A percentile compares a stretch with the other conserved stretches of the same genome.
These are phyloP conservation scores for Trachelus stipa DNA, from an alignment of 2,888 invertebrate species.

Conservation along the genomic window DNA sequence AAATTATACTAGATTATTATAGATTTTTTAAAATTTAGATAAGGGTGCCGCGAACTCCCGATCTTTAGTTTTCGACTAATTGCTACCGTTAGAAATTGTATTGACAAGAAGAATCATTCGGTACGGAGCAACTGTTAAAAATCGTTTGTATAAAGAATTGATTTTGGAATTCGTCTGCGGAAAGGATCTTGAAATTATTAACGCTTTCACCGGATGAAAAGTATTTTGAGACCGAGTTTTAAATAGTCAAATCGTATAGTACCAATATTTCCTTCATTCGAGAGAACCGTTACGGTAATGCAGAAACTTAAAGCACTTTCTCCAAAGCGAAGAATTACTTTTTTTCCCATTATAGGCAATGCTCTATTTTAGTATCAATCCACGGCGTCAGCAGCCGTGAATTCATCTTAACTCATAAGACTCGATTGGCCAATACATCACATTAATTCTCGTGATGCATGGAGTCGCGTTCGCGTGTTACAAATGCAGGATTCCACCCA, in stretches of 20 bases:
- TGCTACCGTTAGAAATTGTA: no score
- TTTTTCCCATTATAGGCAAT: background rate
- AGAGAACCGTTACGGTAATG: background rate
- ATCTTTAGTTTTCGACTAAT: no score
- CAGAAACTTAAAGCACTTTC: background rate
- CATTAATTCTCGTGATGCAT: background rate
- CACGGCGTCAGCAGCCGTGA: background rate
- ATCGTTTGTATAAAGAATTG: background rate
- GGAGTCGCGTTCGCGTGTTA: background rate
- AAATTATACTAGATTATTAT: no score
- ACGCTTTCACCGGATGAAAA: background rate
- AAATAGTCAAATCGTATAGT: background rate
- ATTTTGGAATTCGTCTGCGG: background rate
- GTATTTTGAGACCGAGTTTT: background rate
- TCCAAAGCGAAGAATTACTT: background rate
- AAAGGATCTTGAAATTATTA: background rate
- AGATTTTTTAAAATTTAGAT: no score
- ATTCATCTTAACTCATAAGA: background rate
- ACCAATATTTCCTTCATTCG: background rate
- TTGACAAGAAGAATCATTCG: no score
- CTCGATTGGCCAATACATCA: background rate
- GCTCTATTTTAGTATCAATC: background rate
- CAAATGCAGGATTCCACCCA: background rate
- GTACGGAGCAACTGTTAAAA: background rate
- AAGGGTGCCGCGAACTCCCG: no score